Evolutionary conservation across 1,140 invertebrate species (phyloP).

Genomic region (Theocolax elegans): DNA sequence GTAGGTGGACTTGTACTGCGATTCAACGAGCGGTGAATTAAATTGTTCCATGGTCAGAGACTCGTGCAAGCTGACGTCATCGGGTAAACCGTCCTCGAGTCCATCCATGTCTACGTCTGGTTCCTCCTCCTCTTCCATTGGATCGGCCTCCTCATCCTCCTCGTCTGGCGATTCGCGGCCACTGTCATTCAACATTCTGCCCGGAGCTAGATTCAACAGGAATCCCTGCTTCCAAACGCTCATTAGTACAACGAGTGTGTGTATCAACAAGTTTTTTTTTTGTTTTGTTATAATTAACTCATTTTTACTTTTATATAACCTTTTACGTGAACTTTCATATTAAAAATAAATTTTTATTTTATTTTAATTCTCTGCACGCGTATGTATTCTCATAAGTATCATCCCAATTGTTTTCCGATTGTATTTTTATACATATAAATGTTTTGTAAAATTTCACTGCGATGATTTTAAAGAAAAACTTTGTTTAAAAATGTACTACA

Average conservation of each 20-base stretch:
- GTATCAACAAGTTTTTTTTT: too few relatives aligned
- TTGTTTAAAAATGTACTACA: background rate
- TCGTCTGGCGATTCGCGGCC: constrained; percentile 63
- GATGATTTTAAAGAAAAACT: background rate
- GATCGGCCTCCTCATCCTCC: constrained; percentile 45
- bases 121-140: constrained; percentile 47
- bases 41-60: constrained; percentile 69
- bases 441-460: background rate
- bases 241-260: too few relatives aligned
- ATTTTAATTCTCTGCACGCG: too few relatives aligned
- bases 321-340: too few relatives aligned
- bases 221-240: constrained; percentile 65
- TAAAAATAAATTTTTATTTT: too few relatives aligned
- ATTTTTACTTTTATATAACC: too few relatives aligned
- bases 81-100: constrained; percentile 39
- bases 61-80: constrained; percentile 59
- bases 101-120: constrained; percentile 53
- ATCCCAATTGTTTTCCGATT: too few relatives aligned
- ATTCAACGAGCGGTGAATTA: constrained; percentile 67
- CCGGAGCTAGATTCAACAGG: constrained; percentile 71
- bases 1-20: constrained; percentile 64
- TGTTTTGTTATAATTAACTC: too few relatives aligned
- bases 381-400: too few relatives aligned
- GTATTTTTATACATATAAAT: background rate
- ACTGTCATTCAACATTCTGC: constrained; percentile 62